A percentile compares a stretch with the other conserved stretches of the same genome.
phyloP scores from a whole-genome alignment of 2,888 invertebrate species.

The Invenusta paracnida region DNA sequence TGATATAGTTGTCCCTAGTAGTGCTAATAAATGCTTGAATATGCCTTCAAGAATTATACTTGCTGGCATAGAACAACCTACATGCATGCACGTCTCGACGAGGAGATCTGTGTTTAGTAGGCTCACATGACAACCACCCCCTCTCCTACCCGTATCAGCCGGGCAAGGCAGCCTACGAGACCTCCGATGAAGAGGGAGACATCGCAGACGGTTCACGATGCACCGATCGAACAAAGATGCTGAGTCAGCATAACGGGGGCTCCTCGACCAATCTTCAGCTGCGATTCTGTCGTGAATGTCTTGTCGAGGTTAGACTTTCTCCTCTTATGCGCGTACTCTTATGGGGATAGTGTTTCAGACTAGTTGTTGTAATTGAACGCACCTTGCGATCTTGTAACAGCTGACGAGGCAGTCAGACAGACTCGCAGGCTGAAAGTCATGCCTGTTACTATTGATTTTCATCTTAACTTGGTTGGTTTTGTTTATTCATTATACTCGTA shows the following conservation, averaged over 20 bases:
- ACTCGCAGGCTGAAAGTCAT: too few species aligned
- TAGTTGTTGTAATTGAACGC: neutral
- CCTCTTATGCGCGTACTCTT: neutral
- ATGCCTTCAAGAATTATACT: too few species aligned
- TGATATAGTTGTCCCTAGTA: too few species aligned
- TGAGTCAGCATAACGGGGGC: neutral
- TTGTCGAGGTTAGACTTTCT: conserved; percentile 16
- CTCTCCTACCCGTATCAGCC: neutral
- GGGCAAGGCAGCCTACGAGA: neutral
- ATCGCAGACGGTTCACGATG: neutral
- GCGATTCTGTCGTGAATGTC: conserved; percentile 28
- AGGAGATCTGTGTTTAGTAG: too few species aligned
- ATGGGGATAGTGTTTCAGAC: neutral
- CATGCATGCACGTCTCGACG: too few species aligned
- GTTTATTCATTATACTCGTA: neutral
- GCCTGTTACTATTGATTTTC: too few species aligned
- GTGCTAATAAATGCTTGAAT: too few species aligned
- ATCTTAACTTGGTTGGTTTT: too few species aligned
- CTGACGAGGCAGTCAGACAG: too few species aligned
- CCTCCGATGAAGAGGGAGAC: neutral
- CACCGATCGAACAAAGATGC: neutral
- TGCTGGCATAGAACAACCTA: too few species aligned
- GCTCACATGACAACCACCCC: too few species aligned
- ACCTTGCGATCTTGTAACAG: neutral
- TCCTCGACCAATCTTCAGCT: neutral